Base-by-base conservation (phyloP, 2,888 invertebrate genomes). In the Hydraecia micacea region DNA sequence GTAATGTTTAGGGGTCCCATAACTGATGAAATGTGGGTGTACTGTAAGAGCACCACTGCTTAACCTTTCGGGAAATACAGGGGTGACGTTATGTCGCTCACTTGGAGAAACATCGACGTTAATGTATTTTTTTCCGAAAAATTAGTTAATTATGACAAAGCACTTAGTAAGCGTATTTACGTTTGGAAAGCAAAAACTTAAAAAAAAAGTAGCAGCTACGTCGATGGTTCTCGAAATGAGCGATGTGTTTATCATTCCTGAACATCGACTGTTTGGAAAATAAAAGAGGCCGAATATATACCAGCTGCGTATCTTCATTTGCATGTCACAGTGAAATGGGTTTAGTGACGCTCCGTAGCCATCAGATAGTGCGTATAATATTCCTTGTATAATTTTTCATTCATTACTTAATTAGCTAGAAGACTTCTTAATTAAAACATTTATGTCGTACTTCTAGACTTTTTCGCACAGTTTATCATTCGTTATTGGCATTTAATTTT, bases 401-500 rank as follows among this genome's bases (percentile, higher is more conserved):
- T 76, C 32, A 52, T n/a, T 52, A 73, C 36, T 15, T 25, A 52
- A 80, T 60, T 55, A 55, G 55, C 55, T n/a, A 18, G n/a, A 55
- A 62, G 28, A 39, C 7, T n/a, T 58, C 15, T 60, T 62, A 67
- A 52, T 60, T 42, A n/a, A 39, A 65, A 72, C 6, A 67, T 36
- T 32, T 32, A 46, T 58, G 18, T 18, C 4, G 11, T 46, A 36
- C 11, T 46, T 55, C 13, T 42, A 42, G n/a, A 49, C 0, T 67
- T 66, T 72, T 58, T 73, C n/a, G 65, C 32, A 60, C 21, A n/a
- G n/a, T 73, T 60, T 80, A 66, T 60, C 32, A 80, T 67, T n/a
- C 66, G n/a, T 32, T 6, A 13, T 66, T 18, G 32, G 63, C 13
- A 2, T 28, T 42, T 36, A 8, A 21, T 71, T 55, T 55, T 25